Conservation (phyloP, 2,113 vertebrate species). For the Cynocephalus volans region DNA sequence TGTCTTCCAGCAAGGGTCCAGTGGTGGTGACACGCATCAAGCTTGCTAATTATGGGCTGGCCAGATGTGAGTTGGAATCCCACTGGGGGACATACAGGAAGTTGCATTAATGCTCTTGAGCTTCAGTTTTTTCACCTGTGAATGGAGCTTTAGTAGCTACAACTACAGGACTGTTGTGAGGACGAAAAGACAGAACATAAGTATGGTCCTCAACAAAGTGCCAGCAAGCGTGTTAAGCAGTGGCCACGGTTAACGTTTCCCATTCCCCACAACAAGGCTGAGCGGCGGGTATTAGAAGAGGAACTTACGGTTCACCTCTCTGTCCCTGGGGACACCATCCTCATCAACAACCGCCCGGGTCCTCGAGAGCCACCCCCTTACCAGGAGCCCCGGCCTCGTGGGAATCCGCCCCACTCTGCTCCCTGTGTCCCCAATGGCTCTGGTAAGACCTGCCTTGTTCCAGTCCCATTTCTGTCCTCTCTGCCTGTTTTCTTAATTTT, state of each 20-base stretch:
- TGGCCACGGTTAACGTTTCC: rapidly evolving
- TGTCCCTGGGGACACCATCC: slow-evolving; percentile 93
- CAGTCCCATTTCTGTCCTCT: background rate
- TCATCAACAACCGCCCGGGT: slow-evolving; percentile 96
- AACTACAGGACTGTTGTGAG: rapidly evolving
- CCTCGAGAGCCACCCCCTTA: slow-evolving; percentile 94
- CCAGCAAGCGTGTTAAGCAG: background rate
- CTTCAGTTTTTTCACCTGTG: background rate
- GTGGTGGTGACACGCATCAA: background rate
- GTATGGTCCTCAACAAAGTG: rapidly evolving
- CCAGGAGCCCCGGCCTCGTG: slow-evolving; percentile 94
- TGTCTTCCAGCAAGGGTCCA: background rate
- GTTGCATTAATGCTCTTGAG: background rate
- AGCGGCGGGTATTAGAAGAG: slow-evolving; percentile 93
- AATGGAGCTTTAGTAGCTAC: background rate
- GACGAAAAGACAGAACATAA: background rate
- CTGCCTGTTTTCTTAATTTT: slow-evolving; percentile 17
- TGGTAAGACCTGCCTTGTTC: slow-evolving; percentile 86
- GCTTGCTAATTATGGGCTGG: background rate
- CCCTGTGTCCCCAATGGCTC: slow-evolving; percentile 86
- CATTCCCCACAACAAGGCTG: slow-evolving; percentile 87
- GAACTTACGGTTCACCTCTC: slow-evolving; percentile 96
- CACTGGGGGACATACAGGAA: background rate
- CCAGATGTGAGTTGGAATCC: background rate
- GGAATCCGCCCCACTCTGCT: slow-evolving; percentile 89